Evolutionary conservation across 2,888 invertebrate genomes (phyloP).

Genomic region (Andrena hattorfiana): DNA sequence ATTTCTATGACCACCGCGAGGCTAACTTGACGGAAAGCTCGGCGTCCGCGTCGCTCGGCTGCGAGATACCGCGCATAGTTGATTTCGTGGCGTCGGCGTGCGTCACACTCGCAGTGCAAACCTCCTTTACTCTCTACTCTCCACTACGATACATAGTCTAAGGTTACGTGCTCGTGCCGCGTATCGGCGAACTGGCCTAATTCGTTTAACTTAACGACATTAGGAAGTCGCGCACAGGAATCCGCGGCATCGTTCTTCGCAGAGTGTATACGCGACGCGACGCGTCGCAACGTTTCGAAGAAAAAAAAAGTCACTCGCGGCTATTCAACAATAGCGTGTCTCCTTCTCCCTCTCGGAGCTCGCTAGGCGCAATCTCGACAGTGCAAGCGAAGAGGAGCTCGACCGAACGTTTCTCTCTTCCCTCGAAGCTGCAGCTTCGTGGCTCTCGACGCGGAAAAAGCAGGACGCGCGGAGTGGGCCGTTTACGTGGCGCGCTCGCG

Average conservation of each 20-base stretch:
- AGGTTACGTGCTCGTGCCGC: conserved; percentile 60
- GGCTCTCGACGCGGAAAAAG: background rate
- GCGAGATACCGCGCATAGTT: conserved; percentile 7
- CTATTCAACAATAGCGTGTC: background rate
- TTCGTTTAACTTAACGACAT: conserved; percentile 81
- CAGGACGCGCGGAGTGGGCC: no score
- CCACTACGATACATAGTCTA: conserved; percentile 22
- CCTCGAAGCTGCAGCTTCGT: background rate
- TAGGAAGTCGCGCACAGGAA: conserved; percentile 75
- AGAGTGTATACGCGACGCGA: conserved; percentile 6
- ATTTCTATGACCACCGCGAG: background rate
- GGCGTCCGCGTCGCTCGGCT: background rate
- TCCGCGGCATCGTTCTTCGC: conserved; percentile 25
- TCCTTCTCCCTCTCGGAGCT: background rate
- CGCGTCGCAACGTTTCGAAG: background rate
- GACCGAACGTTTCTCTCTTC: background rate
- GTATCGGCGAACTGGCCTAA: conserved; percentile 73
- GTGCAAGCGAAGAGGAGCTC: background rate
- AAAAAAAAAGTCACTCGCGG: background rate
- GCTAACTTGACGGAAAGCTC: background rate
- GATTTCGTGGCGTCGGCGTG: conserved; percentile 8
- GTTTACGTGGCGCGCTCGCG: no score
- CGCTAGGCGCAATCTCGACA: background rate
- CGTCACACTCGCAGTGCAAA: conserved; percentile 29
- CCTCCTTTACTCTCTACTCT: conserved; percentile 18